Evolutionary conservation across 2,113 vertebrate genomes (phyloP).

Genomic region (Dascyllus trimaculatus): DNA sequence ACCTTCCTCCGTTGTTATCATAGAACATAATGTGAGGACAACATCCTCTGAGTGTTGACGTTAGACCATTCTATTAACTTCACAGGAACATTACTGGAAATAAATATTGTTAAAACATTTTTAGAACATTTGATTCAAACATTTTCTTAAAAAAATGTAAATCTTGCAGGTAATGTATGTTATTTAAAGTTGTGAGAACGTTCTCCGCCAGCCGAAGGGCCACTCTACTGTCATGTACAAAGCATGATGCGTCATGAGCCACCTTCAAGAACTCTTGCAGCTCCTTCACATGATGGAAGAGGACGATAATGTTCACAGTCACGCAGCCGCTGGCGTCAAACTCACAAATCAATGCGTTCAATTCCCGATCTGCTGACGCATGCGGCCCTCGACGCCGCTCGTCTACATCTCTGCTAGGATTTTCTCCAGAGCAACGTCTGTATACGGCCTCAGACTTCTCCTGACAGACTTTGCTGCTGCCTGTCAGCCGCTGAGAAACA

Average conservation of each 20-base stretch:
- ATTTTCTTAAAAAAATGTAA: too few relatives aligned
- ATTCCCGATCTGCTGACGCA: background rate
- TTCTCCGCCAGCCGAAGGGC: background rate
- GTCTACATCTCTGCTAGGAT: background rate
- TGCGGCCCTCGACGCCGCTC: background rate
- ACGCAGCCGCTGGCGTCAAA: slow-evolving; percentile 13
- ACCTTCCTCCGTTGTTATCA: too few relatives aligned
- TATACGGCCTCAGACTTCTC: slow-evolving; percentile 29
- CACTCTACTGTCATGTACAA: slow-evolving; percentile 4
- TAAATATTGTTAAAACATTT: too few relatives aligned
- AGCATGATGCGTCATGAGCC: slow-evolving; percentile 44
- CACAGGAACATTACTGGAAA: too few relatives aligned
- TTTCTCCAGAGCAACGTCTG: slow-evolving; percentile 23
- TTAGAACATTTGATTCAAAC: too few relatives aligned
- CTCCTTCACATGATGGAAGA: slow-evolving; percentile 66
- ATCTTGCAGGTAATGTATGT: too few relatives aligned
- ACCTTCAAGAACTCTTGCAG: slow-evolving; percentile 38
- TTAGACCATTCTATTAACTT: too few relatives aligned
- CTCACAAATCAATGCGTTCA: slow-evolving; percentile 16
- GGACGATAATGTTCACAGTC: slow-evolving; percentile 36
- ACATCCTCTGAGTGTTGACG: too few relatives aligned
- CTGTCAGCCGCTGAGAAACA: slow-evolving; percentile 26
- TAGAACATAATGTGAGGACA: too few relatives aligned
- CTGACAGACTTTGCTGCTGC: slow-evolving; percentile 51
- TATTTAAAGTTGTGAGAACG: too few relatives aligned